These are phyloP conservation scores for Operophtera brumata DNA, from an alignment of 2,888 invertebrate species.

Conservation along the genomic window DNA sequence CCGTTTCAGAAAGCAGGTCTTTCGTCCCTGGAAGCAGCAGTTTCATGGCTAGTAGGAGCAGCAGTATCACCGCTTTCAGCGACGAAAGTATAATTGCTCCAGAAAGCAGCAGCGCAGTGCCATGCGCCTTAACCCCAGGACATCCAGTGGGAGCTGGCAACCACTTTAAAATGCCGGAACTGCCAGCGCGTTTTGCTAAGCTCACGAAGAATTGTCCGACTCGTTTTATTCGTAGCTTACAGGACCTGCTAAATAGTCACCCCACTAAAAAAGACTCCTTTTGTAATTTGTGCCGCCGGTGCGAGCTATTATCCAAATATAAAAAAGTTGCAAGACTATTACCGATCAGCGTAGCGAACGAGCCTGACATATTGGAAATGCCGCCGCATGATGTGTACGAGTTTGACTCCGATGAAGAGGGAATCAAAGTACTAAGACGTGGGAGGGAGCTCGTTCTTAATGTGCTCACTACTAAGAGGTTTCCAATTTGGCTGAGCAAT, in stretches of 20 bases:
- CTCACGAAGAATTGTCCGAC: neutral
- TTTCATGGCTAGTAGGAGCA: neutral
- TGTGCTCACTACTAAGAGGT: constrained; percentile 1
- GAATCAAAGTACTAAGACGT: neutral
- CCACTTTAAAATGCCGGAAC: neutral
- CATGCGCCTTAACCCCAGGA: too few species aligned
- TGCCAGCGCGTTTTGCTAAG: neutral
- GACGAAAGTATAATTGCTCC: neutral
- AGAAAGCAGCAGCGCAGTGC: neutral
- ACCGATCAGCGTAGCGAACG: neutral
- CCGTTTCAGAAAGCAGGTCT: neutral
- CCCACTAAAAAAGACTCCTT: neutral
- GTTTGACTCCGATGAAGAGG: constrained; percentile 4
- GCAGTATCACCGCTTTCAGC: neutral
- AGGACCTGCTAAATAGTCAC: neutral
- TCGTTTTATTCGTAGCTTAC: neutral
- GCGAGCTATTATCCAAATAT: neutral
- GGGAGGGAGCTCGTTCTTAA: constrained; percentile 5
- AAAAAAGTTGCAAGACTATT: neutral
- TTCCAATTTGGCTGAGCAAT: constrained; percentile 11
- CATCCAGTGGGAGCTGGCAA: neutral
- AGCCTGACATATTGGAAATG: constrained; percentile 2
- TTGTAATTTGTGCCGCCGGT: constrained; percentile 1
- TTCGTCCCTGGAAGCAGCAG: neutral
- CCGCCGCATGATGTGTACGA: neutral